Evolutionary conservation across 1,140 invertebrate species (phyloP).

Genomic region (Drosophila santomea): DNA sequence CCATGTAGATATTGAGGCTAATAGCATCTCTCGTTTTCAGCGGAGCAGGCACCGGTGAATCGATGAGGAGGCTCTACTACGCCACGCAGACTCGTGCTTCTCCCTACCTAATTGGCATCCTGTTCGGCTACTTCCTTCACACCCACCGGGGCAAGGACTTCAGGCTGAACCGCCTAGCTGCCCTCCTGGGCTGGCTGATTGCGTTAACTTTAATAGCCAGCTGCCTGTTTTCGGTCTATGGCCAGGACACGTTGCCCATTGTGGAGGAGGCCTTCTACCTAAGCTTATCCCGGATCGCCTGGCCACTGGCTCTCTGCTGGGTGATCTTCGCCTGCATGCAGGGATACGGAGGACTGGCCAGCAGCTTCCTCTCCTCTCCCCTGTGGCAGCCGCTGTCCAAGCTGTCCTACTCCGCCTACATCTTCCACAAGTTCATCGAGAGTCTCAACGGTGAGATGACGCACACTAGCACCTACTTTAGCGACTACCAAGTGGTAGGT

Average conservation of each 20-base stretch:
- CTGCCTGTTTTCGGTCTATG: slow-evolving; percentile 53
- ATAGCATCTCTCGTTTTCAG: background rate
- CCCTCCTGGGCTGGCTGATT: slow-evolving; percentile 38
- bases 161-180: slow-evolving; percentile 3
- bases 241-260: slow-evolving; percentile 41
- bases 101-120: slow-evolving; percentile 53
- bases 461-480: slow-evolving; percentile 61
- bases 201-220: slow-evolving; percentile 54
- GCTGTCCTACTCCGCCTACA: slow-evolving; percentile 86
- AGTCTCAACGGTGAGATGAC: slow-evolving; percentile 29
- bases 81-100: slow-evolving; percentile 49
- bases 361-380: slow-evolving; percentile 85
- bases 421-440: slow-evolving; percentile 84
- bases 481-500: slow-evolving; percentile 72
- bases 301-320: slow-evolving; percentile 88
- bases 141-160: slow-evolving; percentile 18
- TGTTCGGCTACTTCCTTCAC: slow-evolving; percentile 62
- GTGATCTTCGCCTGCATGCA: slow-evolving; percentile 89
- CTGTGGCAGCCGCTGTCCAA: slow-evolving; percentile 86
- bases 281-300: slow-evolving; percentile 87
- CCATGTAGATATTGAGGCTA: background rate
- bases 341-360: slow-evolving; percentile 87
- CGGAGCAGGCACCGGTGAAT: background rate
- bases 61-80: slow-evolving; percentile 40
- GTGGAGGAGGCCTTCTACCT: slow-evolving; percentile 87